Percentiles rank a stretch among this genome's conserved stretches.
phyloP scores from a whole-genome alignment of 2,113 vertebrate species.

The Cricetomys ansorgei region DNA sequence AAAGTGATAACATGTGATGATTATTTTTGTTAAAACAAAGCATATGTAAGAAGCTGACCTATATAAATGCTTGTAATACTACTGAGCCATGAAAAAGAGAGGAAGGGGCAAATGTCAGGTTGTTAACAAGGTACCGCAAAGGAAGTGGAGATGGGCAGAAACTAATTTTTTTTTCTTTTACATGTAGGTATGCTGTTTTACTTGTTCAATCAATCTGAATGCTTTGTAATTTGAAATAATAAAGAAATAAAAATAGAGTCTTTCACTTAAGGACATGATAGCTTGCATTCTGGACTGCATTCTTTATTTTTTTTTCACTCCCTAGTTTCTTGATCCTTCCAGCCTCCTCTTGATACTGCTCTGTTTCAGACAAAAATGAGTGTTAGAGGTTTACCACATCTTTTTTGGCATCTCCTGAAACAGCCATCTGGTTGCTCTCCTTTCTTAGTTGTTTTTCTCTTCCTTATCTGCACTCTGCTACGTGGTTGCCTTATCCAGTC shows the following conservation, averaged over 20 bases:
- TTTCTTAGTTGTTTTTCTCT: conserved; percentile 2
- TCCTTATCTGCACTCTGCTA: not conserved
- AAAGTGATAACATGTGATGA: not conserved
- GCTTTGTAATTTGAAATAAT: conserved; percentile 40
- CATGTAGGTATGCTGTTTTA: not conserved
- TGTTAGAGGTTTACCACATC: not conserved
- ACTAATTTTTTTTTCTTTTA: conserved; percentile 29
- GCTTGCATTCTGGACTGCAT: not conserved
- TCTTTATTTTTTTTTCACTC: not conserved
- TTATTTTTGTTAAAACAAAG: conserved; percentile 54
- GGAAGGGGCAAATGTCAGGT: conserved; percentile 7
- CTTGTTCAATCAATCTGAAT: conserved; percentile 2
- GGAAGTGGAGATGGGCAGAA: not conserved
- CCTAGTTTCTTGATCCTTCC: conserved; percentile 23
- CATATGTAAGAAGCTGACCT: not conserved
- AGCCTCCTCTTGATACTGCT: not conserved
- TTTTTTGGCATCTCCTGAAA: not conserved
- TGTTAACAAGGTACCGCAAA: conserved; percentile 33
- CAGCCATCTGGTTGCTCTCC: not conserved
- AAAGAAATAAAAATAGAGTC: not conserved
- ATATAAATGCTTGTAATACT: conserved; percentile 36
- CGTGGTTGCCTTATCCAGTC: not conserved
- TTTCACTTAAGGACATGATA: not conserved
- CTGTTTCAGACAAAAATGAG: not conserved
- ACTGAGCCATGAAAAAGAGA: conserved; percentile 45